These are phyloP conservation scores for Plemyria rubiginata DNA, from an alignment of 2,888 invertebrate genomes.

Conservation along the genomic window DNA sequence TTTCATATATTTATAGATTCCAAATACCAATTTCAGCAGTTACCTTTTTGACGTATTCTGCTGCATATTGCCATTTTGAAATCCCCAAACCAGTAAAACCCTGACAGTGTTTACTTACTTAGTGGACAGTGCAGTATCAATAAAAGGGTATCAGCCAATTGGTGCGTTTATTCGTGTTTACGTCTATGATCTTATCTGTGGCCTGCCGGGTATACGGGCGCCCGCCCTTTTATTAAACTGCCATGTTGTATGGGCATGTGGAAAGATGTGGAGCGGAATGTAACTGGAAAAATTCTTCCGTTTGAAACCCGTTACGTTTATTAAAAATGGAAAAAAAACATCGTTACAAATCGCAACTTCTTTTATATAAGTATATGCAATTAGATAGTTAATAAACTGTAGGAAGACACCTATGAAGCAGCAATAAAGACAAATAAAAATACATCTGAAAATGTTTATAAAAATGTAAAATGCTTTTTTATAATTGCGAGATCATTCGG, in stretches of 20 bases:
- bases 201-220: conserved; percentile 72
- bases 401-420: no score
- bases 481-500: no score
- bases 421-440: no score
- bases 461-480: no score
- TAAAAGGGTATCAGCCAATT: conserved; percentile 78
- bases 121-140: conserved; percentile 40
- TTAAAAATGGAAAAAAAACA: no score
- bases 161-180: conserved; percentile 70
- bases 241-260: conserved; percentile 54
- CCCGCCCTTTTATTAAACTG: conserved; percentile 75
- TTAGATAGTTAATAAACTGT: no score
- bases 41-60: neutral
- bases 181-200: conserved; percentile 79
- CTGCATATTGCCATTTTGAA: conserved; percentile 5
- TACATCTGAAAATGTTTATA: no score
- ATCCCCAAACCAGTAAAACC: conserved; percentile 20
- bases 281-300: neutral
- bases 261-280: conserved; percentile 49
- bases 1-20: no score
- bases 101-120: conserved; percentile 26
- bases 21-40: no score
- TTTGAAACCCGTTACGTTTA: no score
- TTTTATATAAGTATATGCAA: no score
- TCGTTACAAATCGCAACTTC: no score